These are phyloP conservation scores for Hyles vespertilio DNA, from an alignment of 1,140 invertebrate genomes.

Conservation along the genomic window DNA sequence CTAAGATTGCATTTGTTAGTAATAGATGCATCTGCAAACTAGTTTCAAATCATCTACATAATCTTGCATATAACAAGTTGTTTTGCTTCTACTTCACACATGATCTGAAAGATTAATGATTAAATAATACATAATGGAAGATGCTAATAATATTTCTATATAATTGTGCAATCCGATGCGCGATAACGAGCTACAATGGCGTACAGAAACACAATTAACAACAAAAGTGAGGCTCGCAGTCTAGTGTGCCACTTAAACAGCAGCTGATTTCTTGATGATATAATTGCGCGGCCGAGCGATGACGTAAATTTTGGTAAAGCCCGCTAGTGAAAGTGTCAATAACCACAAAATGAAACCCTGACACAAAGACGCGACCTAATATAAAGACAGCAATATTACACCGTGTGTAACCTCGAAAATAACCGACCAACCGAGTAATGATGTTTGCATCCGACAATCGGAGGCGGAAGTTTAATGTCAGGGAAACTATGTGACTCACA, in stretches of 20 bases:
- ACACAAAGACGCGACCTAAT: conserved; percentile 17
- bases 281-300: conserved; percentile 39
- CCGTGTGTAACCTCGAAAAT: conserved; percentile 2
- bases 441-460: not conserved
- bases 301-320: conserved; percentile 42
- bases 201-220: conserved; percentile 21
- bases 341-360: conserved; percentile 30
- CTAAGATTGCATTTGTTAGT: too few relatives aligned
- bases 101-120: too few relatives aligned
- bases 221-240: conserved; percentile 23
- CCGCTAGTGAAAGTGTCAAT: conserved; percentile 59
- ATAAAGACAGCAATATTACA: not conserved
- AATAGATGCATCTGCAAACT: too few relatives aligned
- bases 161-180: conserved; percentile 15
- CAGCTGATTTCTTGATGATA: conserved; percentile 56
- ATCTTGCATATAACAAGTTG: too few relatives aligned
- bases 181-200: conserved; percentile 21
- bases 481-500: conserved; percentile 14
- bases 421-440: too few relatives aligned
- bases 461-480: conserved; percentile 21
- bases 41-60: too few relatives aligned
- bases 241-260: conserved; percentile 35
- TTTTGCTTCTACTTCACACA: too few relatives aligned
- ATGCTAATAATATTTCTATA: conserved; percentile 12
- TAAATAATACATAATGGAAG: not conserved